These are phyloP conservation scores for Gallinago stenura DNA, from an alignment of 2,797 vertebrate genomes.

Conservation along the genomic window DNA sequence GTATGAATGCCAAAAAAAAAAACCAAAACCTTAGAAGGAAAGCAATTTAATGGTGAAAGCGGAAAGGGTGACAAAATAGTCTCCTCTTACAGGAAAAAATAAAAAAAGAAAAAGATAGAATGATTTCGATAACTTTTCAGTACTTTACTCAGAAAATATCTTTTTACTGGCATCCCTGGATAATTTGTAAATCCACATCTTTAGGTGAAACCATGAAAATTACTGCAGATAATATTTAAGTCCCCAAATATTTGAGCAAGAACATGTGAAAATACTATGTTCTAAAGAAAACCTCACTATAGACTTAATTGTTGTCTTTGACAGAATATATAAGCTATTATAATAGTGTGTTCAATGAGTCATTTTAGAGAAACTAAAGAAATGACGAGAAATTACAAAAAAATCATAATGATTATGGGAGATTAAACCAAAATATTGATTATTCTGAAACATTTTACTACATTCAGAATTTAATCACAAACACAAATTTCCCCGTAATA, in stretches of 20 bases:
- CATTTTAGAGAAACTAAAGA: conserved; percentile 21
- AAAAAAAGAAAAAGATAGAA: background rate
- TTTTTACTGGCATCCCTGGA: background rate
- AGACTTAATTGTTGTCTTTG: background rate
- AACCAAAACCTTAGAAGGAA: background rate
- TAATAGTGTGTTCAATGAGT: background rate
- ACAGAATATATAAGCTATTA: background rate
- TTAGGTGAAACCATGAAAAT: background rate
- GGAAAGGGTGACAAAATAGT: background rate
- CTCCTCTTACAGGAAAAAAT: background rate
- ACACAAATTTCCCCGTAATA: background rate
- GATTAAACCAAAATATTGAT: conserved; percentile 32
- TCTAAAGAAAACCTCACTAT: background rate
- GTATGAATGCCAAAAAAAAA: background rate
- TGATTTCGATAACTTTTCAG: background rate
- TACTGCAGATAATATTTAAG: background rate
- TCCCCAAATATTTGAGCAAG: background rate
- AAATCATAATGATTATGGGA: background rate
- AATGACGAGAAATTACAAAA: background rate
- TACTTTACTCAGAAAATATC: background rate
- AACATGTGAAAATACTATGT: background rate
- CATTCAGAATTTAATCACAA: conserved; percentile 15
- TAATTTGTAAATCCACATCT: background rate
- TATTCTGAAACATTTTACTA: conserved; percentile 15
- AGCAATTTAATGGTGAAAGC: background rate